Percentiles rank a stretch among this genome's conserved stretches.
These are phyloP conservation scores for Himantopus leucocephalus DNA, from an alignment of 2,113 vertebrate species.

Conservation along the genomic window DNA sequence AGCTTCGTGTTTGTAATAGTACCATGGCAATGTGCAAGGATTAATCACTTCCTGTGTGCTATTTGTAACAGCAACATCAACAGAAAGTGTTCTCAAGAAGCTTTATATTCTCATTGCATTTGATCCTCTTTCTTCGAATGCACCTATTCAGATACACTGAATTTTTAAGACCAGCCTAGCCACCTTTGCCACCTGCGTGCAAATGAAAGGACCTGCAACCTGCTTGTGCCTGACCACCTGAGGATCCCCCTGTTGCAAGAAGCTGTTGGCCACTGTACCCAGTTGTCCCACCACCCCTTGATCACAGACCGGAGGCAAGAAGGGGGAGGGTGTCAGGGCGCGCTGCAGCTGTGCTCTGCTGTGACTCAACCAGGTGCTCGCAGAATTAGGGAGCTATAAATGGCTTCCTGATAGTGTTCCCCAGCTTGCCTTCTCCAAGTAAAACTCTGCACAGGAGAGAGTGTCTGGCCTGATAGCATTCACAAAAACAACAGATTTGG, in stretches of 20 bases:
- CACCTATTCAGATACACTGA: neutral
- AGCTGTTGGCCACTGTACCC: neutral
- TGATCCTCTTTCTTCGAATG: neutral
- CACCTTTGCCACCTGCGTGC: fast-evolving
- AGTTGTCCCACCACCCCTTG: neutral
- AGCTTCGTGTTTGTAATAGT: neutral
- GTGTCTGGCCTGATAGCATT: neutral
- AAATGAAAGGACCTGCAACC: neutral
- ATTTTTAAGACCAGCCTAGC: neutral
- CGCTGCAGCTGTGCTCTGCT: neutral
- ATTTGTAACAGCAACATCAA: neutral
- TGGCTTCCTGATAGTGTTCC: neutral
- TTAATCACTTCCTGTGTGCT: neutral
- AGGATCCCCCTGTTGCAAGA: neutral
- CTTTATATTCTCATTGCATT: neutral
- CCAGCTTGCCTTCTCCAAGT: neutral
- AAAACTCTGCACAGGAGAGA: neutral
- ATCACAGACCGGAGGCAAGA: neutral
- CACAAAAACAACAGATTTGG: neutral
- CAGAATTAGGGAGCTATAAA: conserved; percentile 15
- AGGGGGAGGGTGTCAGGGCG: neutral
- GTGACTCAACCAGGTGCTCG: neutral
- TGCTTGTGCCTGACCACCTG: neutral
- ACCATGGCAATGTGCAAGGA: neutral
- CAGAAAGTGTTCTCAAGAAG: neutral